Conservation (phyloP, 2,888 invertebrate species). For the Archaeoteleia sp. region DNA sequence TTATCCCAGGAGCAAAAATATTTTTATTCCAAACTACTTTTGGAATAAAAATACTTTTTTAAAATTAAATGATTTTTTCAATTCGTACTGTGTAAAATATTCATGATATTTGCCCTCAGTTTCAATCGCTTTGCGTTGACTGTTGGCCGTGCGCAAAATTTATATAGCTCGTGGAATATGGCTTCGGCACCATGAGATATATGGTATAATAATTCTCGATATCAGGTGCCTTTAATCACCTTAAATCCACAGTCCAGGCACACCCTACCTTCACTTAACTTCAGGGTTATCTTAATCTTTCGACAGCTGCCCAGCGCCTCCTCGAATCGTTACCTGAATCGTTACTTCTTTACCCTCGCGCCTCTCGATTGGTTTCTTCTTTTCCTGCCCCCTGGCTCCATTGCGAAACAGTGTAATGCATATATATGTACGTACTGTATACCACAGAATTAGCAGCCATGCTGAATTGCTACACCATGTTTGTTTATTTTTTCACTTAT, state of each 20-base stretch:
- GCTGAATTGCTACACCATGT: not conserved
- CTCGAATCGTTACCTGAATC: slow-evolving; percentile 58
- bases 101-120: slow-evolving; percentile 23
- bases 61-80: too few species aligned
- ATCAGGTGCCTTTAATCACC: slow-evolving; percentile 75
- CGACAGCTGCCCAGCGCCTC: slow-evolving; percentile 74
- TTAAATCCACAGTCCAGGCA: slow-evolving; percentile 73
- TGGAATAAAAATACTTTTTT: too few species aligned
- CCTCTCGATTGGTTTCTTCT: slow-evolving; percentile 56
- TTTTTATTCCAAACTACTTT: too few species aligned
- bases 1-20: too few species aligned
- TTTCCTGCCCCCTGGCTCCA: slow-evolving; percentile 39
- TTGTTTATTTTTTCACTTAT: too few species aligned
- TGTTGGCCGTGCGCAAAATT: slow-evolving; percentile 58
- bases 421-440: not conserved
- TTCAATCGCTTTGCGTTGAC: slow-evolving; percentile 44
- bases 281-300: slow-evolving; percentile 75
- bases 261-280: slow-evolving; percentile 71
- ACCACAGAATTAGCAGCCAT: slow-evolving; percentile 5
- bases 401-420: slow-evolving; percentile 20
- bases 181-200: slow-evolving; percentile 66
- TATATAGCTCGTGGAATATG: slow-evolving; percentile 61
- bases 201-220: slow-evolving; percentile 73
- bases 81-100: slow-evolving; percentile 28
- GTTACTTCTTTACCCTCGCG: slow-evolving; percentile 57